Conservation (phyloP, 30 jellyfish, hydroid and myxozoan genomes). For the Chironex yamaguchii region DNA sequence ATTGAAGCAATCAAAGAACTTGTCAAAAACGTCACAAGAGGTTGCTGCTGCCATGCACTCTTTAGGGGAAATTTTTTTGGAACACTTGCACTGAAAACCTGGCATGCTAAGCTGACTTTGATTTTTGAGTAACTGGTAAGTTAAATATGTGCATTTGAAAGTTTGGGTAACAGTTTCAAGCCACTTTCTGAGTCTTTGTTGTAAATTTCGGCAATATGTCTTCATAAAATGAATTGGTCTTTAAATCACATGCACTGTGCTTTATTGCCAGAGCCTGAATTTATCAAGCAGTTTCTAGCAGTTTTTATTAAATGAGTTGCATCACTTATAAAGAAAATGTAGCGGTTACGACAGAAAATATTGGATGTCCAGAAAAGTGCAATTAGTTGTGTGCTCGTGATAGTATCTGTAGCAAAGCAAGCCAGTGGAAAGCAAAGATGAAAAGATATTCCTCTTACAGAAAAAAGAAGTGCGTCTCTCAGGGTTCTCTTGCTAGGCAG, state of each 20-base stretch:
- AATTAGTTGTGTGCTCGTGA: conserved; percentile 28
- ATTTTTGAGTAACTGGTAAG: conserved; percentile 21
- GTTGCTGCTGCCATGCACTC: conserved; percentile 38
- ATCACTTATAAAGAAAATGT: conserved; percentile 20
- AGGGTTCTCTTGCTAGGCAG: conserved; percentile 63
- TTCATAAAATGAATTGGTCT: conserved; percentile 8
- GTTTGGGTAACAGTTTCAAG: conserved; percentile 20
- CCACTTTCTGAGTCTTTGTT: neutral
- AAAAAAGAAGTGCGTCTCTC: conserved; percentile 35
- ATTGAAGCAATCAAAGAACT: conserved; percentile 57
- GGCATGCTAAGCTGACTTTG: conserved; percentile 52
- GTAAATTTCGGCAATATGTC: neutral
- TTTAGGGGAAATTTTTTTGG: neutral
- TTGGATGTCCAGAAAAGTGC: conserved; percentile 34
- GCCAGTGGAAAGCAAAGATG: conserved; percentile 24
- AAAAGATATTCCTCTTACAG: conserved; percentile 34
- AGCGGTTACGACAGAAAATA: conserved; percentile 23
- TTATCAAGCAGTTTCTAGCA: conserved; percentile 11
- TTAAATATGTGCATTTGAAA: conserved; percentile 37
- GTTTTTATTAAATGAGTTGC: conserved; percentile 52
- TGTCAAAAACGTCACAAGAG: conserved; percentile 36
- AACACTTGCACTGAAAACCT: conserved; percentile 61
- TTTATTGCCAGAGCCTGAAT: conserved; percentile 12
- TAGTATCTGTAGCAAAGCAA: conserved; percentile 15
- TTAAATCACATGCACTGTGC: conserved; percentile 32